These are phyloP conservation scores for Papilio gigon DNA, from an alignment of 2,888 invertebrate genomes.

Conservation along the genomic window DNA sequence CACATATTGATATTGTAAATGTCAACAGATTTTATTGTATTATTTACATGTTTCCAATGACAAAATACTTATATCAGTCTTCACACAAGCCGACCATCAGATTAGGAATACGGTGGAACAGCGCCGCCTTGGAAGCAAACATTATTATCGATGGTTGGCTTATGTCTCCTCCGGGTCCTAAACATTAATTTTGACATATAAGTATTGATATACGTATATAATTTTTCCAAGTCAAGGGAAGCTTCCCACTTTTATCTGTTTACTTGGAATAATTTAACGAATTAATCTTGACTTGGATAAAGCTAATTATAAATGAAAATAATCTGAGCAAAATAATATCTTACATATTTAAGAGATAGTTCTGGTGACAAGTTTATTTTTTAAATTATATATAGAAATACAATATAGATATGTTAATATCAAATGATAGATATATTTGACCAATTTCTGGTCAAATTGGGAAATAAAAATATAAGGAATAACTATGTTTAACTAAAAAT, in stretches of 20 bases:
- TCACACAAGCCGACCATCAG: slow-evolving; percentile 45
- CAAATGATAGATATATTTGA: not conserved
- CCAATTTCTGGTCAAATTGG: not conserved
- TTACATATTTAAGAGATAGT: not conserved
- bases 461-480: not conserved
- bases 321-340: slow-evolving; percentile 31
- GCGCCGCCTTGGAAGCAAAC: slow-evolving; percentile 4
- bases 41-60: slow-evolving; percentile 60
- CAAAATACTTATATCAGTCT: slow-evolving; percentile 58
- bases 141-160: slow-evolving; percentile 15
- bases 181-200: slow-evolving; percentile 23
- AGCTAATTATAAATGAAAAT: slow-evolving; percentile 23
- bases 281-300: slow-evolving; percentile 14
- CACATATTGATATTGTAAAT: slow-evolving; percentile 50
- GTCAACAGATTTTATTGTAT: slow-evolving; percentile 61
- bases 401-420: not conserved
- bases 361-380: slow-evolving; percentile 8
- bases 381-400: slow-evolving; percentile 17
- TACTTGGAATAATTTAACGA: not conserved
- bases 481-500: slow-evolving; percentile 6
- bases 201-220: not conserved
- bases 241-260: not conserved
- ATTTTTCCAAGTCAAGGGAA: slow-evolving; percentile 16
- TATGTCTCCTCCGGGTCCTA: slow-evolving; percentile 10
- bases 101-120: slow-evolving; percentile 27